A percentile compares a stretch with the other conserved stretches of the same genome.
Conservation (phyloP, 2,797 vertebrate species). For the Hemibagrus guttatus region DNA sequence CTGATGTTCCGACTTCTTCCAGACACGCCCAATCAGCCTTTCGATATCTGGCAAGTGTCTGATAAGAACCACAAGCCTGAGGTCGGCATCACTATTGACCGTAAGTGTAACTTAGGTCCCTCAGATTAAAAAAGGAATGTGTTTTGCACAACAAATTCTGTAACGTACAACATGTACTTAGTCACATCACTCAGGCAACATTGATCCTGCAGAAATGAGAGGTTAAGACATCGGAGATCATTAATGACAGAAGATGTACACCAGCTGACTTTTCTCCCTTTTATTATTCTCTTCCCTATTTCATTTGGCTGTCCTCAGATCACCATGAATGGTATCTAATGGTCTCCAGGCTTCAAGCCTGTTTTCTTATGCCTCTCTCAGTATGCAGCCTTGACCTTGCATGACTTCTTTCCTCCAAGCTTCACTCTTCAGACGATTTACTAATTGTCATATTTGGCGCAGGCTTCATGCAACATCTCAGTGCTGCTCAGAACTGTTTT, state of each 20-base stretch:
- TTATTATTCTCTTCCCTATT: slow-evolving; percentile 19
- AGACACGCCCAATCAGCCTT: slow-evolving; percentile 84
- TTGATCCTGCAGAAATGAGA: background rate
- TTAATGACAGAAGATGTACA: slow-evolving; percentile 18
- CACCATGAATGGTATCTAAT: slow-evolving; percentile 37
- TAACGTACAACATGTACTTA: background rate
- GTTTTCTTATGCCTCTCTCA: slow-evolving; percentile 19
- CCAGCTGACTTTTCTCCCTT: slow-evolving; percentile 1
- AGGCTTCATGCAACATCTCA: slow-evolving; percentile 30
- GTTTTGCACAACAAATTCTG: background rate
- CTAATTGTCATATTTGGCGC: slow-evolving; percentile 40
- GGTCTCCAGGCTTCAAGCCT: slow-evolving; percentile 34
- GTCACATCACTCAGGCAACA: background rate
- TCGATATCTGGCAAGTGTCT: slow-evolving; percentile 96
- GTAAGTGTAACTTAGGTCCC: slow-evolving; percentile 72
- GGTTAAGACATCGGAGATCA: background rate
- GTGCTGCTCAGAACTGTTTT: slow-evolving; percentile 16
- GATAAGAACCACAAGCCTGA: slow-evolving; percentile 89
- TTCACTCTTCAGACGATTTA: slow-evolving; percentile 21
- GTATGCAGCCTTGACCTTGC: slow-evolving; percentile 39
- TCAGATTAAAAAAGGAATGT: background rate
- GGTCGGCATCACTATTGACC: slow-evolving; percentile 88
- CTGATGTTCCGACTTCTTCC: slow-evolving; percentile 90
- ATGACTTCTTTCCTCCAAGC: slow-evolving; percentile 34
- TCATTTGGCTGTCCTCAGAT: background rate